phyloP scores from a whole-genome alignment of 2,888 invertebrate genomes.

The Cryptocephalus primarius region DNA sequence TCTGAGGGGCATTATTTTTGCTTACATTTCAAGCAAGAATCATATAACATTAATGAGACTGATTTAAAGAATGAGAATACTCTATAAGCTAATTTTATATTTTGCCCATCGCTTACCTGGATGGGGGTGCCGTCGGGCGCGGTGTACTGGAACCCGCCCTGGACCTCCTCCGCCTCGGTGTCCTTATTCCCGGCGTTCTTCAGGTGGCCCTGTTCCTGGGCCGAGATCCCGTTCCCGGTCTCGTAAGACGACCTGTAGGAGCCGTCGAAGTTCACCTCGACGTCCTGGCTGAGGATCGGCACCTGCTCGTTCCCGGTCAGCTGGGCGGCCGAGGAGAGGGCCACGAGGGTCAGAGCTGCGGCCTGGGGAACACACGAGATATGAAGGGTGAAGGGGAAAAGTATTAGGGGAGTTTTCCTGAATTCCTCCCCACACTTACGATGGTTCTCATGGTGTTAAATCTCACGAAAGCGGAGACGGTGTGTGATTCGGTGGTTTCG shows the following conservation, averaged over 20 bases:
- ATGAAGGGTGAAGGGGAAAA: too few relatives aligned
- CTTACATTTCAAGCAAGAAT: too few relatives aligned
- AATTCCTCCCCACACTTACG: constrained; percentile 6
- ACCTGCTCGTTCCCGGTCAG: constrained; percentile 44
- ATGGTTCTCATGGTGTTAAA: constrained; percentile 9
- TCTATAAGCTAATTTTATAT: not conserved
- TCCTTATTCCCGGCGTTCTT: constrained; percentile 44
- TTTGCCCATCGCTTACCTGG: constrained; percentile 41
- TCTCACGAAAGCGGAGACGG: constrained; percentile 7
- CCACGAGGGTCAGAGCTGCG: constrained; percentile 11
- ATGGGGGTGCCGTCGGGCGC: constrained; percentile 49
- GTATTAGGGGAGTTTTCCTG: too few relatives aligned
- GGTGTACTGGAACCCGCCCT: constrained; percentile 44
- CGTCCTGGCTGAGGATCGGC: constrained; percentile 56
- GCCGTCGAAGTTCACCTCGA: constrained; percentile 58
- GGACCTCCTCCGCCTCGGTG: constrained; percentile 39
- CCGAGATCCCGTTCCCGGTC: constrained; percentile 48
- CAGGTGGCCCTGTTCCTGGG: constrained; percentile 47
- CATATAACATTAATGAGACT: too few relatives aligned
- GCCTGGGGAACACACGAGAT: constrained; percentile 7
- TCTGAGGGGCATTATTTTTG: too few relatives aligned
- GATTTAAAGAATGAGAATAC: too few relatives aligned
- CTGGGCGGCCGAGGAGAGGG: constrained; percentile 23
- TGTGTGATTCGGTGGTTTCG: constrained; percentile 11
- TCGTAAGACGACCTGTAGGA: constrained; percentile 52